Conservation (phyloP, 2,888 invertebrate species). For the Acleris emargana region DNA sequence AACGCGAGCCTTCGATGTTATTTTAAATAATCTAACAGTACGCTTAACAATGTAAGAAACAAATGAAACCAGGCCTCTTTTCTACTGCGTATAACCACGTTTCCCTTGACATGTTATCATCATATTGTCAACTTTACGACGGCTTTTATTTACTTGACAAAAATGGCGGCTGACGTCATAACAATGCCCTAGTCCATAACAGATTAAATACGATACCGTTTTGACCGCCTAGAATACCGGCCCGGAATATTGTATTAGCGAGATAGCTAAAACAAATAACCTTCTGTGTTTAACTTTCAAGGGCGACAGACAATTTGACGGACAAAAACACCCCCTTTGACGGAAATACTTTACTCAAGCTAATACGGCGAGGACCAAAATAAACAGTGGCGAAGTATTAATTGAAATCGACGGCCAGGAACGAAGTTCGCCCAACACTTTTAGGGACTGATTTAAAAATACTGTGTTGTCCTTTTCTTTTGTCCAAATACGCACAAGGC, state of each 20-base stretch:
- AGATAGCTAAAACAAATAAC: slow-evolving; percentile 2
- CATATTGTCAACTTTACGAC: too few species aligned
- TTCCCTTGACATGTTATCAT: too few species aligned
- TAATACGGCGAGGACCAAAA: slow-evolving; percentile 14
- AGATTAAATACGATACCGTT: too few species aligned
- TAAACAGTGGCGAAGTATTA: slow-evolving; percentile 18
- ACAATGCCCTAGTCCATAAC: too few species aligned
- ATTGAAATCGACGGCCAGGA: slow-evolving; percentile 16
- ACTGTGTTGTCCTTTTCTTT: slow-evolving; percentile 1
- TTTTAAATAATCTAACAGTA: slow-evolving; percentile 2
- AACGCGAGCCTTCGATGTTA: slow-evolving; percentile 9
- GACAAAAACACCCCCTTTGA: slow-evolving; percentile 8
- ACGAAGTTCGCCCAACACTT: background rate
- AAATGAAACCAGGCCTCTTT: too few species aligned
- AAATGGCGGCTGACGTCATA: too few species aligned
- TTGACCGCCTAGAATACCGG: too few species aligned
- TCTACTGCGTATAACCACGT: too few species aligned
- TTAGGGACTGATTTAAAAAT: slow-evolving; percentile 14
- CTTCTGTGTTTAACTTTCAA: background rate
- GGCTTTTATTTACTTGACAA: too few species aligned
- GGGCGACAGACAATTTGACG: slow-evolving; percentile 4
- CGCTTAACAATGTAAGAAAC: too few species aligned
- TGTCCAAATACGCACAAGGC: background rate
- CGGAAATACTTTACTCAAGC: slow-evolving; percentile 11
- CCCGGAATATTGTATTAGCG: background rate